A percentile compares a stretch with the other conserved stretches of the same genome.
These are phyloP conservation scores for Apodemia mormo DNA, from an alignment of 2,888 invertebrate species.

Conservation along the genomic window DNA sequence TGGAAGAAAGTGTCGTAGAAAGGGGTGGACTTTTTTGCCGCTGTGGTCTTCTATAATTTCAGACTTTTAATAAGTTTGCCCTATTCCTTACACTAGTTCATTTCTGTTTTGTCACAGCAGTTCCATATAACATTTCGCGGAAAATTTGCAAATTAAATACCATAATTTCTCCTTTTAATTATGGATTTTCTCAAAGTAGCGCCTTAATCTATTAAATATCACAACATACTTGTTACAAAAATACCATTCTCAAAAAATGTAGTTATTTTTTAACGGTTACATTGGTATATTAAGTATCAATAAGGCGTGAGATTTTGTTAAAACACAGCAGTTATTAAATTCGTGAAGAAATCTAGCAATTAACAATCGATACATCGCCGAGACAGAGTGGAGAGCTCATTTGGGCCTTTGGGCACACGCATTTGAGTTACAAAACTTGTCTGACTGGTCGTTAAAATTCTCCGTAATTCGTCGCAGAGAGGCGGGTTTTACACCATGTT, in stretches of 20 bases:
- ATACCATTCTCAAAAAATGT: not conserved
- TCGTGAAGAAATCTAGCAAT: constrained; percentile 42
- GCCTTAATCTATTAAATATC: too few species aligned
- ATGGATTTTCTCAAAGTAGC: too few species aligned
- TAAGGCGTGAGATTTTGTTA: constrained; percentile 26
- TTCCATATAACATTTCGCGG: too few species aligned
- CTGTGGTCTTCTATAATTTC: too few species aligned
- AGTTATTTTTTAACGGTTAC: not conserved
- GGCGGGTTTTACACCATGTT: constrained; percentile 48
- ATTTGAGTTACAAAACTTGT: constrained; percentile 55
- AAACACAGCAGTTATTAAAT: constrained; percentile 33
- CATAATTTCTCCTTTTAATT: too few species aligned
- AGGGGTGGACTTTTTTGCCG: too few species aligned
- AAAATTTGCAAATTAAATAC: too few species aligned
- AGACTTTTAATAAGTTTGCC: too few species aligned
- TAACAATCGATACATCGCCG: constrained; percentile 47
- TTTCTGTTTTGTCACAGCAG: too few species aligned
- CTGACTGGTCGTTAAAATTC: constrained; percentile 66
- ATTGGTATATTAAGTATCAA: constrained; percentile 15
- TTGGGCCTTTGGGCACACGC: constrained; percentile 54
- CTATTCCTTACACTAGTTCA: too few species aligned
- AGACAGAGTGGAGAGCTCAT: constrained; percentile 44
- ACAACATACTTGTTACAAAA: not conserved
- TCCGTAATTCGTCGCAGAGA: constrained; percentile 60
- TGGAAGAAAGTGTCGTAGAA: too few species aligned